Evolutionary conservation across 2,797 vertebrate genomes (phyloP), one percentile per base, ranked within the genome.

Genomic region (Salarias fasciatus): DNA sequence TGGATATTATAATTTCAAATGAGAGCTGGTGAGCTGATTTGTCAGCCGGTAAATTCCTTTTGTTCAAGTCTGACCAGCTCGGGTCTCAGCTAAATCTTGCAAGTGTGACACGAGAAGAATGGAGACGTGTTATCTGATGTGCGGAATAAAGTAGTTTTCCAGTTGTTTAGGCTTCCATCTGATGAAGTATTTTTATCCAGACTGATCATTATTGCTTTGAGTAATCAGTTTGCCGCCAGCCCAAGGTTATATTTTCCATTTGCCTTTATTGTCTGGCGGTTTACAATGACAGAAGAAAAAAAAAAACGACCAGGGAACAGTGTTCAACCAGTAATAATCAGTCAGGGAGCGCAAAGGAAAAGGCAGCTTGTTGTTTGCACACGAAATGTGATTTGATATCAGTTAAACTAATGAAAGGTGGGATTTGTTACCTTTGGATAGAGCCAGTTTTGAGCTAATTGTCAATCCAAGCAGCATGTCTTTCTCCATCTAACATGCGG

Each of bases 1-100:
- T 18, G 40, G 44, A 62, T 11, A 44, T 62, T 70, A 69, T 47
- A 24, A 30, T 71, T 83, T 57, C 35, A 63, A 60, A 71, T 38
- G 53, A 31, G 15, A 69, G 50, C 11, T n/a, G 13, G 45, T 0
- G 29, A 46, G 12, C 15, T 64, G 9, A 66, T 67, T 63, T 66
- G 31, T 54, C 29, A 38, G 51, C 31, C 2, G 5, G 18, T 61
- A 63, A 47, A 52, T 60, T 65, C 40, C 31, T 57, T 63, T 57
- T 54, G 42, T 76, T 53, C 18, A 46, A 54, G 11, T 69, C 31
- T 24, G 18, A 24, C 18, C 18, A 24, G 18, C 18, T 24, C 18
- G 24, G 18, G 48, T 47, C 28, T 53, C 15, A 48, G 36, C 13
- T 43, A 24, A 48, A 15, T 57, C 53, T 13, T 63, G 12, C 13